phyloP scores from a whole-genome alignment of 2,888 invertebrate species.

The Drosophila formosana region DNA sequence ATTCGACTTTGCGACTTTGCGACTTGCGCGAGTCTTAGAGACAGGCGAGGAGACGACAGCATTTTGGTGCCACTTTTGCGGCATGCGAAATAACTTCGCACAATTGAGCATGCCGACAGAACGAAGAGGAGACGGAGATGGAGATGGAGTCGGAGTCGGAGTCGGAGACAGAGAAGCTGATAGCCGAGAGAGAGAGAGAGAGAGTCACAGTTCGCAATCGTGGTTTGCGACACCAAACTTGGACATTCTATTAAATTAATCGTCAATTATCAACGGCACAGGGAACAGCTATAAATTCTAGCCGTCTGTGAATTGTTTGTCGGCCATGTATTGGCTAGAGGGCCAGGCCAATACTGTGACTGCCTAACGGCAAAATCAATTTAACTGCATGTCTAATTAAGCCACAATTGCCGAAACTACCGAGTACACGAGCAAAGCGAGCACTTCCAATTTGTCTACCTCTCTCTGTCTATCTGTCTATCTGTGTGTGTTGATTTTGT shows the following conservation, averaged over 20 bases:
- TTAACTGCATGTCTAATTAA: conserved; percentile 72
- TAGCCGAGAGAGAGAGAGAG: conserved; percentile 5
- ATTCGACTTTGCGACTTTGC: conserved; percentile 14
- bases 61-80: conserved; percentile 80
- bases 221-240: conserved; percentile 70
- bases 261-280: conserved; percentile 73
- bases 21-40: conserved; percentile 3
- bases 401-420: conserved; percentile 69
- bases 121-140: background rate
- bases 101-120: conserved; percentile 79
- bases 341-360: background rate
- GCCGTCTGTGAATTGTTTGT: conserved; percentile 14
- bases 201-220: conserved; percentile 24
- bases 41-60: conserved; percentile 67
- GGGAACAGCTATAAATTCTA: conserved; percentile 39
- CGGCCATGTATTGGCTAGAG: conserved; percentile 4
- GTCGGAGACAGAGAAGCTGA: background rate
- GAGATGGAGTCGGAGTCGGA: background rate
- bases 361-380: conserved; percentile 65
- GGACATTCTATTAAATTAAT: conserved; percentile 82
- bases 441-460: conserved; percentile 8
- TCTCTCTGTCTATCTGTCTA: background rate
- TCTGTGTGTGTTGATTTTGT: conserved; percentile 42
- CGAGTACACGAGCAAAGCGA: background rate
- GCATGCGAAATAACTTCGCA: conserved; percentile 82